Evolutionary conservation across 2,797 vertebrate species (phyloP).

Genomic region (Dipus sagitta): DNA sequence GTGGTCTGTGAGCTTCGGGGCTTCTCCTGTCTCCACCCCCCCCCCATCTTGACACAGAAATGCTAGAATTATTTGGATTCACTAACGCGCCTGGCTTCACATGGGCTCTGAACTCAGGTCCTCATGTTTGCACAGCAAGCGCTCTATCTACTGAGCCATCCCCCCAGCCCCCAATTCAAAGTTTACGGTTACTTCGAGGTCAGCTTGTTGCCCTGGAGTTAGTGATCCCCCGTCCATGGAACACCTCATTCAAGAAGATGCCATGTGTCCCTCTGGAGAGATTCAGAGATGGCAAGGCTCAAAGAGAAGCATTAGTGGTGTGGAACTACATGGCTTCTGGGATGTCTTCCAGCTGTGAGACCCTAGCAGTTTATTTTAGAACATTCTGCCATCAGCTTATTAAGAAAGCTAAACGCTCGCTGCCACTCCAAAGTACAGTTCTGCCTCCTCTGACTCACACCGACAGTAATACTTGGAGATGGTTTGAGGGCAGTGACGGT

Average conservation of each 20-base stretch:
- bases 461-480: conserved; percentile 56
- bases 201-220: background rate
- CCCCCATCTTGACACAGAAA: no score
- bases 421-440: conserved; percentile 58
- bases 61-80: no score
- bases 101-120: no score
- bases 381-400: conserved; percentile 64
- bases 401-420: conserved; percentile 68
- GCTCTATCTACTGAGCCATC: no score
- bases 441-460: conserved; percentile 72
- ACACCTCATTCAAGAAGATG: background rate
- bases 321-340: conserved; percentile 43
- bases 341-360: conserved; percentile 62
- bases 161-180: background rate
- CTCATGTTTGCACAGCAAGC: no score
- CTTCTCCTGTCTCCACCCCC: no score
- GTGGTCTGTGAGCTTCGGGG: no score
- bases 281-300: background rate
- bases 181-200: background rate
- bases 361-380: conserved; percentile 65
- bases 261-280: background rate
- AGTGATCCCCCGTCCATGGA: background rate
- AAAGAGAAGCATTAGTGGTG: background rate
- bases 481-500: background rate
- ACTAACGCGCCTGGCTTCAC: no score